Percentiles rank a stretch among this genome's conserved stretches.
Evolutionary conservation across 2,888 invertebrate species (phyloP).

Genomic region (Papilio gigon): DNA sequence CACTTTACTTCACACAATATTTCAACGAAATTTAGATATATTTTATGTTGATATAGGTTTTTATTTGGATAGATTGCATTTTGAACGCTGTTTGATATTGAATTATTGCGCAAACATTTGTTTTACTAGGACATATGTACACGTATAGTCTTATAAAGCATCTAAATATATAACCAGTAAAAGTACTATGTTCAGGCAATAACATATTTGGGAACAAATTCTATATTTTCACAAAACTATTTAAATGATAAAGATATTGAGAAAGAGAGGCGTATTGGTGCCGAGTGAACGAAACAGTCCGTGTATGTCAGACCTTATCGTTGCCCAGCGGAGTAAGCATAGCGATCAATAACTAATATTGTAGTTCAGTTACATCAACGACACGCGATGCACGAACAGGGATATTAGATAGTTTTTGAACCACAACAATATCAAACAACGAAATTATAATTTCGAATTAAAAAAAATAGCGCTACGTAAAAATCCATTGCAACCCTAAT

Average conservation of each 20-base stretch:
- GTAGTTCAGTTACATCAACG: not conserved
- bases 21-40: not conserved
- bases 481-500: too few relatives aligned
- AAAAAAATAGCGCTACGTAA: too few relatives aligned
- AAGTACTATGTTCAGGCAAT: too few relatives aligned
- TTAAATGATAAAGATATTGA: not conserved
- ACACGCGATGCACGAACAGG: not conserved
- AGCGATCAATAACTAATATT: not conserved
- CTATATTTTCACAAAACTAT: too few relatives aligned
- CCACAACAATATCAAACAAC: not conserved
- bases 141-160: too few relatives aligned
- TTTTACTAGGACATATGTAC: too few relatives aligned
- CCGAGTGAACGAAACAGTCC: not conserved
- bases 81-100: too few relatives aligned
- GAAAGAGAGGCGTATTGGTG: not conserved
- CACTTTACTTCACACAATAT: constrained; percentile 2
- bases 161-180: too few relatives aligned
- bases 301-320: not conserved
- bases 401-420: not conserved
- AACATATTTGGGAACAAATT: too few relatives aligned
- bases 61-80: not conserved
- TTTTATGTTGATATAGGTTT: not conserved
- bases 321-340: not conserved
- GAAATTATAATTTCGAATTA: too few relatives aligned
- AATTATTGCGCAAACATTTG: too few relatives aligned